A percentile compares a stretch with the other conserved stretches of the same genome.
Evolutionary conservation across 1,140 invertebrate species (phyloP).

Genomic region (Trachymyrmex cornetzi): DNA sequence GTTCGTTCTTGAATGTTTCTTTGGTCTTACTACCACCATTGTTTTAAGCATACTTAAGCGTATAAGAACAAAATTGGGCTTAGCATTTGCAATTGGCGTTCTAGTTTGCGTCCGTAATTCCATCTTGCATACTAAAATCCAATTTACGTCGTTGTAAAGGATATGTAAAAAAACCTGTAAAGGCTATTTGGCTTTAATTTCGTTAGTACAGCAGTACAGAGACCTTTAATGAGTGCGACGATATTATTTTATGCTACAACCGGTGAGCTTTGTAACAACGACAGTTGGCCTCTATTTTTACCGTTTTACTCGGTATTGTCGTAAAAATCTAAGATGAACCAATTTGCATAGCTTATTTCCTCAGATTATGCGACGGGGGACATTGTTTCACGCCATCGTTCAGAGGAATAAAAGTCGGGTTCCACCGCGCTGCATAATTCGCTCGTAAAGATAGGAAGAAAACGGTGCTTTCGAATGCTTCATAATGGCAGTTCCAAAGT

Average conservation of each 20-base stretch:
- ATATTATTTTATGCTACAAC: constrained; percentile 2
- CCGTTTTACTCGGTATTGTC: constrained; percentile 28
- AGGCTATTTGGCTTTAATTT: constrained; percentile 32
- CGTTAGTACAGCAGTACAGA: not conserved
- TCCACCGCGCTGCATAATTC: constrained; percentile 65
- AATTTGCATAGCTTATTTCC: constrained; percentile 66
- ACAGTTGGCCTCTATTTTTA: constrained; percentile 20
- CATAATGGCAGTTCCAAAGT: constrained; percentile 65
- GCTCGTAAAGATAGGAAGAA: constrained; percentile 66
- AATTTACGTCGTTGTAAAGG: constrained; percentile 36
- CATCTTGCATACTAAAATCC: constrained; percentile 7
- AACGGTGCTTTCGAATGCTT: constrained; percentile 58
- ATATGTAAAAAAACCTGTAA: not conserved
- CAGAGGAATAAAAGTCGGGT: constrained; percentile 55
- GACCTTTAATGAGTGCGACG: not conserved
- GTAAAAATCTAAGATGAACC: constrained; percentile 60
- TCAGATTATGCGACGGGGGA: constrained; percentile 63
- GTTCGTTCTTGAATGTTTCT: constrained; percentile 1
- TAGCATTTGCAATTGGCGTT: constrained; percentile 22
- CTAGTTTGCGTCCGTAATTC: constrained; percentile 32
- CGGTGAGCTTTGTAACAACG: constrained; percentile 14
- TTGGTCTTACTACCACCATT: not conserved
- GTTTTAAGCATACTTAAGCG: constrained; percentile 6
- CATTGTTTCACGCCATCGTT: constrained; percentile 57
- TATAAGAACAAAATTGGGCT: constrained; percentile 38